phyloP scores from a whole-genome alignment of 37 sponge, comb jelly and placozoan genomes.

The Theonella swinhoei region DNA sequence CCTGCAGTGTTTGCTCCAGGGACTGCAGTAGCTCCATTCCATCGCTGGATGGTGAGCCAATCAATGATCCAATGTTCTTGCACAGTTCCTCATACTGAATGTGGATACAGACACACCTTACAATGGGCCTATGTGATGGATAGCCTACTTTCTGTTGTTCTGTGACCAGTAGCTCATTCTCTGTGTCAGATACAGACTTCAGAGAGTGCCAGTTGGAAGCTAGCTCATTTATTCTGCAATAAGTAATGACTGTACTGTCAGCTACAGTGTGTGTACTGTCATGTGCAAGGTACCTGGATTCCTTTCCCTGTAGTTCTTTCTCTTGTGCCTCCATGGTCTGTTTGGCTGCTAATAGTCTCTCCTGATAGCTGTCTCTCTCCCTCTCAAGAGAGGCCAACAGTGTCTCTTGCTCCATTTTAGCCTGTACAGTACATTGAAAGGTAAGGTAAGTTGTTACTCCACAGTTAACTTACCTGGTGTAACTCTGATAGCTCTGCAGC shows the following conservation, averaged over 20 bases:
- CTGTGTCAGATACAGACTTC: background rate
- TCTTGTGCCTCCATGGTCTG: conserved; percentile 41
- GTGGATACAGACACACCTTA: conserved; percentile 1
- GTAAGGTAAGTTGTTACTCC: background rate
- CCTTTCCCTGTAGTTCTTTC: conserved; percentile 47
- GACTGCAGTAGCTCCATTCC: background rate
- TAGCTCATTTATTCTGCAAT: conserved; percentile 18
- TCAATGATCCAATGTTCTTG: background rate
- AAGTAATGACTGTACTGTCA: background rate
- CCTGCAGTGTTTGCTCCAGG: background rate
- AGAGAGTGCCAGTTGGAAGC: background rate
- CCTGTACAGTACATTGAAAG: background rate
- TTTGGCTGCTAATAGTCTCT: conserved; percentile 47
- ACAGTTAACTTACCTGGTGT: conserved; percentile 6
- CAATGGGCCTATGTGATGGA: too few species aligned
- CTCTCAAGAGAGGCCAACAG: background rate
- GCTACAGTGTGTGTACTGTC: background rate
- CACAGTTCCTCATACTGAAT: conserved; percentile 18
- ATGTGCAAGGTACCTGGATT: conserved; percentile 10
- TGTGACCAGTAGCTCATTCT: conserved; percentile 1
- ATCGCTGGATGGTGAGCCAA: background rate
- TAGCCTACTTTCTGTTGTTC: conserved; percentile 14
- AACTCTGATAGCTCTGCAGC: conserved; percentile 17
- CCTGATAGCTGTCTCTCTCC: conserved; percentile 7
- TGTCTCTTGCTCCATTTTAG: background rate